phyloP scores from a whole-genome alignment of 1,140 invertebrate species.

The Orchesella cincta region DNA sequence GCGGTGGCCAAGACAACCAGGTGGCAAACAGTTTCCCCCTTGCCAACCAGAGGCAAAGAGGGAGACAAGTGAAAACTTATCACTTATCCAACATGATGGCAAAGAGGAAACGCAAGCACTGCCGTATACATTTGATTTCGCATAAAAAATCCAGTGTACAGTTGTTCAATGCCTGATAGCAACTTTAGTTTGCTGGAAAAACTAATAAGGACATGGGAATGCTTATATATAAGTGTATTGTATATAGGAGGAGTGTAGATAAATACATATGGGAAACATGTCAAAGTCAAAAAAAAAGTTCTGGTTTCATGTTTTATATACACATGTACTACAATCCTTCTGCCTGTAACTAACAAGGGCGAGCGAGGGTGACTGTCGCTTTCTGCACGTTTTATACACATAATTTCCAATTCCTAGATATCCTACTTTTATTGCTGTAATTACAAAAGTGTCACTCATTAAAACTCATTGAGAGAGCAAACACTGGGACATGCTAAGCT shows the following conservation, averaged over 20 bases:
- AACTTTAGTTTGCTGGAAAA: not conserved
- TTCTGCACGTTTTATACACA: no score
- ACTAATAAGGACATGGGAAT: not conserved
- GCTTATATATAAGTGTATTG: not conserved
- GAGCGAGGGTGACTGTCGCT: no score
- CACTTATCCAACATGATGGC: not conserved
- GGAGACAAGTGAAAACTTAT: no score
- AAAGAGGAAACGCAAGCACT: not conserved
- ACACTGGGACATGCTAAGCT: no score
- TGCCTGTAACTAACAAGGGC: no score
- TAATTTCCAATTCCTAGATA: no score
- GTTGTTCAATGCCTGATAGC: not conserved
- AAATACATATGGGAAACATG: not conserved
- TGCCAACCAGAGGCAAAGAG: not conserved
- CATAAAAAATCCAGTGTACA: not conserved
- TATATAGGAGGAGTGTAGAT: not conserved
- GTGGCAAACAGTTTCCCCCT: slow-evolving; percentile 41
- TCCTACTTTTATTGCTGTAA: slow-evolving; percentile 33
- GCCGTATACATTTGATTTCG: not conserved
- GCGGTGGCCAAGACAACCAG: slow-evolving; percentile 39
- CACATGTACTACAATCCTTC: no score
- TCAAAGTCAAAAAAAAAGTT: not conserved
- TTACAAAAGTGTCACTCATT: slow-evolving; percentile 38
- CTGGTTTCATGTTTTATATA: no score
- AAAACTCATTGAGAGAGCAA: not conserved